phyloP scores from a whole-genome alignment of 1,140 invertebrate species.

The Nylanderia fulva region DNA sequence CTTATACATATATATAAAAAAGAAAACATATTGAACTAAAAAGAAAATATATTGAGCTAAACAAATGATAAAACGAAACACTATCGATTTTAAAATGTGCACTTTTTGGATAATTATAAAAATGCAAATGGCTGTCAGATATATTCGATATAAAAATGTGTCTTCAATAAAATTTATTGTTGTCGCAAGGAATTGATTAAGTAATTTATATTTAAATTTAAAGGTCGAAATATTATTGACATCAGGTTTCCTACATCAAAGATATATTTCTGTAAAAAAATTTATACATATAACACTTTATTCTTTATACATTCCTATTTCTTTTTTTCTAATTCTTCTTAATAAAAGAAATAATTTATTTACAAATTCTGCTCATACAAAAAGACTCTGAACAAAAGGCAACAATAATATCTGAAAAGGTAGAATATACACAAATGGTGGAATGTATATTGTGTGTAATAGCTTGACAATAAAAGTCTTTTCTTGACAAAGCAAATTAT shows the following conservation, averaged over 20 bases:
- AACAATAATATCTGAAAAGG: constrained; percentile 31
- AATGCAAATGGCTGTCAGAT: constrained; percentile 27
- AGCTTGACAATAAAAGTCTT: constrained; percentile 45
- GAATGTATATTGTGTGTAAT: constrained; percentile 34
- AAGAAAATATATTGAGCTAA: constrained; percentile 12
- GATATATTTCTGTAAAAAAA: constrained; percentile 48
- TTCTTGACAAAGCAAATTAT: constrained; percentile 13
- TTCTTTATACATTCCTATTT: constrained; percentile 7
- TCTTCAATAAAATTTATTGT: constrained; percentile 43
- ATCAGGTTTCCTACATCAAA: not conserved
- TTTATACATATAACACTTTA: constrained; percentile 2
- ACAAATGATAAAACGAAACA: no score
- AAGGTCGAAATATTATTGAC: not conserved
- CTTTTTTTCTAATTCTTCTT: not conserved
- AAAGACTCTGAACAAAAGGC: not conserved
- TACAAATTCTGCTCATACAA: constrained; percentile 14
- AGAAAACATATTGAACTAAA: not conserved
- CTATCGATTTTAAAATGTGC: no score
- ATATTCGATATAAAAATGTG: not conserved
- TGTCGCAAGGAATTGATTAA: constrained; percentile 1
- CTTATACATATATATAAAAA: constrained; percentile 14
- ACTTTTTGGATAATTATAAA: constrained; percentile 34
- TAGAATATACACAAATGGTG: constrained; percentile 15
- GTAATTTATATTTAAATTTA: not conserved
- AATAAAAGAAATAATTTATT: constrained; percentile 37